Evolutionary conservation across 2,797 vertebrate species (phyloP).

Genomic region (Gymnodraco acuticeps): DNA sequence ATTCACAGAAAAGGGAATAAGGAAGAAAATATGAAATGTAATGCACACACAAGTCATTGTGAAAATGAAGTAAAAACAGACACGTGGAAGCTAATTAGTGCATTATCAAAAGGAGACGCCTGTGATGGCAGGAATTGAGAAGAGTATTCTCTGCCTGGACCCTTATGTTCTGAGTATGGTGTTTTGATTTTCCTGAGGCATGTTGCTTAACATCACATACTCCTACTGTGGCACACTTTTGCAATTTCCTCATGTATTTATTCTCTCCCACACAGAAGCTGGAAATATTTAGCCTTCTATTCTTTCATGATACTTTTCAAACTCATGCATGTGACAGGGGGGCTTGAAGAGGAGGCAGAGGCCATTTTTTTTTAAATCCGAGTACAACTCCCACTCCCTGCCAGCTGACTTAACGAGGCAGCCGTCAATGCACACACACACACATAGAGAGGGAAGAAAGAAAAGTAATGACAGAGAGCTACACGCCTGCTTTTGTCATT

Average conservation of each 20-base stretch:
- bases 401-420: slow-evolving; percentile 44
- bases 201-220: slow-evolving; percentile 61
- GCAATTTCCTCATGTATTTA: slow-evolving; percentile 56
- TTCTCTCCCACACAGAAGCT: slow-evolving; percentile 53
- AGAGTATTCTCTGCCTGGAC: slow-evolving; percentile 14
- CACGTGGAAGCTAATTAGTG: slow-evolving; percentile 13
- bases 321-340: slow-evolving; percentile 55
- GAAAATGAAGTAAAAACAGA: background rate
- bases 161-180: slow-evolving; percentile 16
- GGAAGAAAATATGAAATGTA: background rate
- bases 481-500: background rate
- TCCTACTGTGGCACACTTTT: slow-evolving; percentile 55
- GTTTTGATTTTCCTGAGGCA: slow-evolving; percentile 47
- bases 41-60: background rate
- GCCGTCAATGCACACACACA: slow-evolving; percentile 1
- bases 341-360: slow-evolving; percentile 41
- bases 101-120: slow-evolving; percentile 5
- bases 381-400: slow-evolving; percentile 55
- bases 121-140: slow-evolving; percentile 13
- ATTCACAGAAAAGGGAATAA: background rate
- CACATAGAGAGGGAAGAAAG: slow-evolving; percentile 11
- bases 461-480: background rate
- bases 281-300: slow-evolving; percentile 46
- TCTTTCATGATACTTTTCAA: slow-evolving; percentile 53
- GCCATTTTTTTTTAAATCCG: slow-evolving; percentile 67